phyloP scores from a whole-genome alignment of 2,113 vertebrate genomes.

The Edolisoma coerulescens region DNA sequence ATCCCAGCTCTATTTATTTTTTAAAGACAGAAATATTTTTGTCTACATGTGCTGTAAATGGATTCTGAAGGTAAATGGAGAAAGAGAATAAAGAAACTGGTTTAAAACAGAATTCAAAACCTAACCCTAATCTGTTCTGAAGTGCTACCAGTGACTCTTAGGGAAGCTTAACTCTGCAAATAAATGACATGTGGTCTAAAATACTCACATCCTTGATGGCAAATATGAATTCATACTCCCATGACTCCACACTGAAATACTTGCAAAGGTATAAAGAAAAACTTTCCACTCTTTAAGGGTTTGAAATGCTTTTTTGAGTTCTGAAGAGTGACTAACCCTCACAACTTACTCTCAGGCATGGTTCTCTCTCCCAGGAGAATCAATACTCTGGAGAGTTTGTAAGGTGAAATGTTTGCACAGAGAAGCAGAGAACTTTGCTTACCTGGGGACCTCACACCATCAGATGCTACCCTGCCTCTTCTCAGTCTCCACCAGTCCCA shows the following conservation, averaged over 20 bases:
- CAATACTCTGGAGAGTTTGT: neutral
- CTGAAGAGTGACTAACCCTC: neutral
- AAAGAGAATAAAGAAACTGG: neutral
- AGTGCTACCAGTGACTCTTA: neutral
- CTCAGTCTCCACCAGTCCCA: neutral
- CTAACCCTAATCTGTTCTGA: neutral
- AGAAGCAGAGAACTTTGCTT: neutral
- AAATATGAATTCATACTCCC: neutral
- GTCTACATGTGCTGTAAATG: neutral
- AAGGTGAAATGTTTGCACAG: neutral
- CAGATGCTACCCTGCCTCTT: neutral
- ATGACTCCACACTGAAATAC: neutral
- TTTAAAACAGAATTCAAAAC: neutral
- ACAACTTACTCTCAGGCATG: neutral
- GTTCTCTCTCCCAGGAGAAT: neutral
- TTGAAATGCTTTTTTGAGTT: neutral
- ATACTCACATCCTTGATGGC: neutral
- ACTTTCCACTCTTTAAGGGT: neutral
- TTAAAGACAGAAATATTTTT: neutral
- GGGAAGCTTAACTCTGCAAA: neutral
- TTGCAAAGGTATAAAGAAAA: neutral
- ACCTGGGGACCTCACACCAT: neutral
- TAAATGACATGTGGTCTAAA: neutral
- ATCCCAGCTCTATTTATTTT: neutral
- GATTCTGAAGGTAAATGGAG: neutral